Percentiles rank a stretch among this genome's conserved stretches.
These are phyloP conservation scores for Amphipoea lucens DNA, from an alignment of 2,888 invertebrate genomes.

Conservation along the genomic window DNA sequence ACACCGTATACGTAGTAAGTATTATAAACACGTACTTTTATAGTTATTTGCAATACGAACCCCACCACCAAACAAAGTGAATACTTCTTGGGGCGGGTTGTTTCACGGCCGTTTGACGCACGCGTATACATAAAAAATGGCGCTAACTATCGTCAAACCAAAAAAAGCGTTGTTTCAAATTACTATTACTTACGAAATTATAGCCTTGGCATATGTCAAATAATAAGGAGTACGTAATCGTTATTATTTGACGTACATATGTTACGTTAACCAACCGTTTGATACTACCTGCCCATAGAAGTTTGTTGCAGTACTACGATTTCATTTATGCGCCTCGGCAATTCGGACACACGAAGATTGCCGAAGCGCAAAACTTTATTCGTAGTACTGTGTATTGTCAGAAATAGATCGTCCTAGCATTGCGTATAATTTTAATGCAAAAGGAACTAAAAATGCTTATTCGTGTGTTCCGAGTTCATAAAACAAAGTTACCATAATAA, in stretches of 20 bases:
- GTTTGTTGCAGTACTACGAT: neutral
- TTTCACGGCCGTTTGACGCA: no score
- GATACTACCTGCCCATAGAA: neutral
- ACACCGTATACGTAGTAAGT: neutral
- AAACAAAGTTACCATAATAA: conserved; percentile 9
- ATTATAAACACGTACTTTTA: neutral
- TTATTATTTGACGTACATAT: no score
- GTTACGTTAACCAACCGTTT: no score
- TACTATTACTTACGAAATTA: no score
- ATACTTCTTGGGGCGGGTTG: neutral
- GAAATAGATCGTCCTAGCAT: neutral
- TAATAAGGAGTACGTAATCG: no score
- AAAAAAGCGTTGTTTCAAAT: no score
- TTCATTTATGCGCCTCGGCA: neutral
- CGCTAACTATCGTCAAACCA: no score
- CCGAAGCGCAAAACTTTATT: neutral
- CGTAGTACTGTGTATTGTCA: neutral
- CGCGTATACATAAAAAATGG: no score
- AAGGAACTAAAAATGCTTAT: neutral
- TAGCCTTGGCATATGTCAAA: no score
- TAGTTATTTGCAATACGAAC: neutral
- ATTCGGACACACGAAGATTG: neutral
- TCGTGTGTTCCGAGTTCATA: neutral
- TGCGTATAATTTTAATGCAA: neutral
- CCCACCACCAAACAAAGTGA: neutral